Conservation (phyloP, 2,113 vertebrate species). For the Chiloscyllium plagiosum region DNA sequence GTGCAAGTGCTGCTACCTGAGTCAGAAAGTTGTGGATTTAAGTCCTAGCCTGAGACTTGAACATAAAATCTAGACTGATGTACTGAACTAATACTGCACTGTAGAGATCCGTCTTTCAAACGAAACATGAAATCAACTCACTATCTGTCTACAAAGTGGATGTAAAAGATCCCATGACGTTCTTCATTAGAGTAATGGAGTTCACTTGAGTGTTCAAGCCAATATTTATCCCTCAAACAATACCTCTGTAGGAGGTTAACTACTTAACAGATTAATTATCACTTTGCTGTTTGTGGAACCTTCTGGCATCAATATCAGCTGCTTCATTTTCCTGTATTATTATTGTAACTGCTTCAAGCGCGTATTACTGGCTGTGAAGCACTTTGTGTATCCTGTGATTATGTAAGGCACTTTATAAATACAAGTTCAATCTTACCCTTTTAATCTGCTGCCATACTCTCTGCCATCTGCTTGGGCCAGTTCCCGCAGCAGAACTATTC, state of each 20-base stretch:
- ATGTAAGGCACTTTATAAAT: neutral
- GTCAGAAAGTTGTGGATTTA: neutral
- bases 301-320: neutral
- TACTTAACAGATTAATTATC: neutral
- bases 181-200: neutral
- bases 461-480: constrained; percentile 22
- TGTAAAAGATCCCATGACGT: neutral
- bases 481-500: constrained; percentile 22
- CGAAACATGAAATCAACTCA: neutral
- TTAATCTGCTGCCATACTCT: neutral
- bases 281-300: neutral
- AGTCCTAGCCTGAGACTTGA: neutral
- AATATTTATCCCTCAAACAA: neutral
- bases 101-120: neutral
- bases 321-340: neutral
- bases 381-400: neutral
- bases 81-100: neutral
- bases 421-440: neutral
- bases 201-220: neutral
- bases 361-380: neutral
- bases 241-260: neutral
- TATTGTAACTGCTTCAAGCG: neutral
- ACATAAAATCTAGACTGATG: neutral
- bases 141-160: neutral
- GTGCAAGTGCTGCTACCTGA: neutral